These are phyloP conservation scores for Bucorvus abyssinicus DNA, from an alignment of 2,797 vertebrate genomes.

Conservation along the genomic window DNA sequence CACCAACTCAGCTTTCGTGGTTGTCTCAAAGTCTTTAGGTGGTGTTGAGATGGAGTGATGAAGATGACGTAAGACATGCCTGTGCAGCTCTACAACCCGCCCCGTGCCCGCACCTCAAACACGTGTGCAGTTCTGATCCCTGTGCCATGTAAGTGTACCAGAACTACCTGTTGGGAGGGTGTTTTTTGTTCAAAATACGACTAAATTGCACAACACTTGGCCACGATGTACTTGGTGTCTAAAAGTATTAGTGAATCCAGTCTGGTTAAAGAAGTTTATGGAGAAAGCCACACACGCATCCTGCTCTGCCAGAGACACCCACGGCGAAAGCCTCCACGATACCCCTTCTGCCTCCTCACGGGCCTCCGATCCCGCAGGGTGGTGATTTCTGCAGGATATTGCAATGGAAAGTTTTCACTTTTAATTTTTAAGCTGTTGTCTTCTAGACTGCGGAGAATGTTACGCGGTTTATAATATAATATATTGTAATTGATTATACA, in stretches of 20 bases:
- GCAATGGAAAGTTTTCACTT: background rate
- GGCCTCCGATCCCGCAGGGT: background rate
- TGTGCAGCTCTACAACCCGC: too few species aligned
- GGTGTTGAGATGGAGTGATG: too few species aligned
- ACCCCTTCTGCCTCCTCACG: background rate
- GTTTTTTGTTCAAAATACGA: background rate
- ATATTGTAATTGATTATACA: constrained; percentile 29
- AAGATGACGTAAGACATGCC: too few species aligned
- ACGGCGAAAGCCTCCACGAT: accelerated
- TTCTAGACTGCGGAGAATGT: background rate
- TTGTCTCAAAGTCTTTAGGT: background rate
- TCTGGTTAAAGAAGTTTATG: background rate
- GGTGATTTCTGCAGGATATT: background rate
- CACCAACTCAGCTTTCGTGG: background rate
- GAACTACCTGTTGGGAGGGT: too few species aligned
- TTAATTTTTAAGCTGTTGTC: background rate
- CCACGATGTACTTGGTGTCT: accelerated
- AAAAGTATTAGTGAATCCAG: background rate
- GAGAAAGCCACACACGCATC: background rate
- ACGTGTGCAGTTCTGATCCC: too few species aligned
- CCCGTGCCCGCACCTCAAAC: too few species aligned
- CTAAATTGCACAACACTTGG: background rate
- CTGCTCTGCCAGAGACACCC: background rate
- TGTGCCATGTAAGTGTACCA: too few species aligned
- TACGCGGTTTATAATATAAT: background rate